Conservation (phyloP, 2,113 vertebrate genomes). For the Sitta europaea region DNA sequence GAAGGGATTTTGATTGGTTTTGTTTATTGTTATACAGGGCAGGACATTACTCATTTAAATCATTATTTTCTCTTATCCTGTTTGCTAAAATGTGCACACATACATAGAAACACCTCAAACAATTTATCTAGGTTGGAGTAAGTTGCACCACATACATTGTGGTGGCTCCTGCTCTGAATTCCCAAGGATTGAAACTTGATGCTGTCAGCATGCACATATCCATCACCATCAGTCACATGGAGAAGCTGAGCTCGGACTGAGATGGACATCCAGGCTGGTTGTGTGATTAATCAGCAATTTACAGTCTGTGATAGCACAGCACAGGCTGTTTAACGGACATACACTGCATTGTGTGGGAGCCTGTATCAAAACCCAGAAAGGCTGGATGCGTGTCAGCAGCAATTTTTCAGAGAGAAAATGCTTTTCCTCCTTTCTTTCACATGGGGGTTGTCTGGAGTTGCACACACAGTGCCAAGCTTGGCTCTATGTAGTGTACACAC, state of each 20-base stretch:
- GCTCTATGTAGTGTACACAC: fast-evolving
- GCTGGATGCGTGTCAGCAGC: neutral
- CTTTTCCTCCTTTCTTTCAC: neutral
- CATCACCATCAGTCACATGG: slow-evolving; percentile 53
- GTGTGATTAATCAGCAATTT: neutral
- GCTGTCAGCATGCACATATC: slow-evolving; percentile 54
- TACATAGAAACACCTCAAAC: neutral
- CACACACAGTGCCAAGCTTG: fast-evolving
- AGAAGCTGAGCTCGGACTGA: slow-evolving; percentile 68
- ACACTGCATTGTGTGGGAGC: fast-evolving
- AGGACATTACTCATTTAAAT: neutral
- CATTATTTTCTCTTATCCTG: neutral
- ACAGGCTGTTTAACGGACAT: neutral
- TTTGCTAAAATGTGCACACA: neutral
- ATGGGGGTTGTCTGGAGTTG: neutral
- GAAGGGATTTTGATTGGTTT: neutral
- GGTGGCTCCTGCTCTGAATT: slow-evolving; percentile 44
- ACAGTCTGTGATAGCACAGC: neutral
- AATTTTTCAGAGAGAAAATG: neutral
- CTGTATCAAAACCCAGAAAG: neutral
- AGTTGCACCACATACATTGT: neutral
- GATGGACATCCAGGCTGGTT: neutral
- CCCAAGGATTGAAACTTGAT: slow-evolving; percentile 46
- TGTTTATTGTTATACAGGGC: neutral
- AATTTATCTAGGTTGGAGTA: neutral